These are phyloP conservation scores for Halcyon senegalensis DNA, from an alignment of 2,113 vertebrate species.

Conservation along the genomic window DNA sequence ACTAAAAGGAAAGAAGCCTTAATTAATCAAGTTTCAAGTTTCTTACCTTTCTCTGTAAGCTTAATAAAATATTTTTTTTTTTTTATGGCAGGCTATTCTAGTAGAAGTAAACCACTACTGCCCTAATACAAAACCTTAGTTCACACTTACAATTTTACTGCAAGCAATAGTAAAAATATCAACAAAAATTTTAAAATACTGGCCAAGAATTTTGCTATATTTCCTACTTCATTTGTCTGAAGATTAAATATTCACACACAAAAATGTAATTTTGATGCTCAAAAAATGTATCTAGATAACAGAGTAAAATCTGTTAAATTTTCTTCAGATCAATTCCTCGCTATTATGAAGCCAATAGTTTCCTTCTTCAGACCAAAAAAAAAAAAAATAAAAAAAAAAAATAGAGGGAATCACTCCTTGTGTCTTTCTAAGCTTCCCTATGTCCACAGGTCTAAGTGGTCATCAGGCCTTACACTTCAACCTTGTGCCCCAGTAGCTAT, in stretches of 20 bases:
- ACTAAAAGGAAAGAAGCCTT: background rate
- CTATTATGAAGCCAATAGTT: background rate
- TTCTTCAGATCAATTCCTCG: background rate
- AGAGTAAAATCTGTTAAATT: background rate
- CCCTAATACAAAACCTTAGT: background rate
- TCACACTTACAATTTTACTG: background rate
- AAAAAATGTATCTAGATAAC: background rate
- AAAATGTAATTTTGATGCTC: background rate
- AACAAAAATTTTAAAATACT: background rate
- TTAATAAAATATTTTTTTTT: background rate
- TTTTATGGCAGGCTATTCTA: background rate
- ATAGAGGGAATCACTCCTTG: accelerated
- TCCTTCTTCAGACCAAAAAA: background rate
- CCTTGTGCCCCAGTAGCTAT: background rate
- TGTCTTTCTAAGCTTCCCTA: background rate
- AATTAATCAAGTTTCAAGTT: background rate
- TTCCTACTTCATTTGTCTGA: background rate
- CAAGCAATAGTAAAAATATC: background rate
- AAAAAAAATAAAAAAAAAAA: background rate
- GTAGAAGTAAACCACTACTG: background rate
- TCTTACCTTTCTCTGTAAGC: background rate
- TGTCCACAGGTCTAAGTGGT: background rate
- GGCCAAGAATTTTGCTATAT: background rate
- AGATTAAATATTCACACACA: background rate
- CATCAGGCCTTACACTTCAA: background rate